Base-by-base conservation (phyloP, 1,140 invertebrate genomes). In the Penaeus vannamei region DNA sequence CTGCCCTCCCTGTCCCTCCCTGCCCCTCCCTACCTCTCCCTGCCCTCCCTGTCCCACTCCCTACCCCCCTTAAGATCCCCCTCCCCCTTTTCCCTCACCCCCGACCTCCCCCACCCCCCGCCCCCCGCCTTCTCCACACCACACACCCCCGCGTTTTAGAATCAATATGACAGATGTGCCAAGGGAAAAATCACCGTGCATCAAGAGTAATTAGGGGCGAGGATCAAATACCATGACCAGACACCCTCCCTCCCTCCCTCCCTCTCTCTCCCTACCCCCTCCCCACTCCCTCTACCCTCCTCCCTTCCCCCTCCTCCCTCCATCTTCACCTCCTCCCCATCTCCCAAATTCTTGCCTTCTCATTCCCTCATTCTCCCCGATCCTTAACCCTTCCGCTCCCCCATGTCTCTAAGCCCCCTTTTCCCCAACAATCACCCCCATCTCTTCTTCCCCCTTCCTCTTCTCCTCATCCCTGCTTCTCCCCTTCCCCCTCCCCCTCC, bases 81-180 rank as follows among this genome's bases (percentile, higher is more conserved):
- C 46, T 12, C 0, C 46, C 14, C 46, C 10, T 8, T 8, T 53
- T 14, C 3, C 3, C 3, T 1, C 10, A n/a, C 14, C 46, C 46
- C 8, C 46, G 10, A 2, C 46, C 46, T 8, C 3, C 10, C 46
- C 46, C 0, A 53, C 10, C 46, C 46, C 14, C 46, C 0, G 14
- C 46, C 46, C 10, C 8, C 46, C 10, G 3, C 8, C 23, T 0
- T 5, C 36, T 5, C 36, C 36, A 36, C 36, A 36, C 36, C 36
- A 32, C 69, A 32, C 29, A 32, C 69, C 69, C 26, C 36, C 29
- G 69, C 66, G 69, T 36, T 76, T 29, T 76, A 36, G 69, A 76
- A 76, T 76, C 69, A 76, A 76, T 76, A 76, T 76, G 69, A 76
- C 69, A 76, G 29, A 76, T 76, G 69, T 76, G 69, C 26, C 69